A percentile compares a stretch with the other conserved stretches of the same genome.
These are phyloP conservation scores for Leucoraja ocellata DNA, from an alignment of 2,797 vertebrate genomes.

Conservation along the genomic window DNA sequence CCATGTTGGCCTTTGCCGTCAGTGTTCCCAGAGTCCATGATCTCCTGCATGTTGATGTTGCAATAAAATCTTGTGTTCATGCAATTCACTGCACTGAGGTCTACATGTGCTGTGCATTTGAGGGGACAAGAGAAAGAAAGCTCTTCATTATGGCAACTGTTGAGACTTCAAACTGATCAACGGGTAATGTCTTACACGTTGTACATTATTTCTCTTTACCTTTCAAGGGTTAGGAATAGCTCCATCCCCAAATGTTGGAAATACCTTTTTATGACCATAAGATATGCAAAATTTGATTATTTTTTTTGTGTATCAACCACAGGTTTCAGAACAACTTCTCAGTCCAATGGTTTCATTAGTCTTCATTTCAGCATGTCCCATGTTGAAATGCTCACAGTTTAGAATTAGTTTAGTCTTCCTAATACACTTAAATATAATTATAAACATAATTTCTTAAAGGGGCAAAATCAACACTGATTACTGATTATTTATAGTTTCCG, in stretches of 20 bases:
- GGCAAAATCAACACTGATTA: neutral
- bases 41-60: conserved; percentile 15
- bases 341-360: conserved; percentile 1
- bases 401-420: neutral
- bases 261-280: conserved; percentile 1
- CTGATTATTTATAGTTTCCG: neutral
- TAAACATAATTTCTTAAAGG: conserved; percentile 1
- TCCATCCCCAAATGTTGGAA: neutral
- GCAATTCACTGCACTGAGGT: conserved; percentile 24
- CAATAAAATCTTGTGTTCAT: conserved; percentile 34
- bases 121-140: conserved; percentile 21
- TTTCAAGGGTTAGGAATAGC: neutral
- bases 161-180: conserved; percentile 14
- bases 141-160: neutral
- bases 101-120: conserved; percentile 1
- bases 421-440: neutral
- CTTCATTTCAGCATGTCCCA: neutral
- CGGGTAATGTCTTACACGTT: neutral
- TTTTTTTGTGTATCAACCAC: neutral
- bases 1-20: conserved; percentile 7
- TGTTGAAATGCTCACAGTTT: neutral
- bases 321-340: neutral
- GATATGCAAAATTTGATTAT: conserved; percentile 15
- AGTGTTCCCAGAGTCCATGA: conserved; percentile 15
- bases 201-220: conserved; percentile 23